These are phyloP conservation scores for Drosophila ficusphila DNA, from an alignment of 1,140 invertebrate species.

Conservation along the genomic window DNA sequence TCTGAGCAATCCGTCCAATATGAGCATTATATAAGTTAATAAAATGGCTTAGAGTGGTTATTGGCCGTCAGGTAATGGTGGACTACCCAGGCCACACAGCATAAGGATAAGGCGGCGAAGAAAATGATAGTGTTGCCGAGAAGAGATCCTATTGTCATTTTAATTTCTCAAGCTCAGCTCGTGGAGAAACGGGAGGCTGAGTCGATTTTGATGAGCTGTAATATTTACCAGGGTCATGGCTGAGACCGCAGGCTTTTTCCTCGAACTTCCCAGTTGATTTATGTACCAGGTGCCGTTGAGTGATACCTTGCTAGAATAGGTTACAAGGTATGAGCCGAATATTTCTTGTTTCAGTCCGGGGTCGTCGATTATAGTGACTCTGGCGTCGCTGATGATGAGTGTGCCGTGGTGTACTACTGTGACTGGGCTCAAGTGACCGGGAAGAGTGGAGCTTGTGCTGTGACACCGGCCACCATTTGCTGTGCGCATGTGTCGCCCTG, in stretches of 20 bases:
- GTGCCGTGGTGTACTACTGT: not conserved
- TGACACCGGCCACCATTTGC: not conserved
- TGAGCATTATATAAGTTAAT: not conserved
- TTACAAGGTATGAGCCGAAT: not conserved
- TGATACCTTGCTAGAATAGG: not conserved
- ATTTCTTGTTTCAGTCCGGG: too few species aligned
- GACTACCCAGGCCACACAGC: too few species aligned
- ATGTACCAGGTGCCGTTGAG: not conserved
- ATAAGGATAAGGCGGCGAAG: too few species aligned
- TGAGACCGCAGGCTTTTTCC: not conserved
- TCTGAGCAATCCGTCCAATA: not conserved
- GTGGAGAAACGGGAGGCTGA: not conserved
- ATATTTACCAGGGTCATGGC: not conserved
- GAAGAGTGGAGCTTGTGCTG: not conserved
- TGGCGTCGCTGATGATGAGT: conserved; percentile 1
- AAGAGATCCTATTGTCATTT: too few species aligned
- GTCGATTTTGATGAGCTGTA: not conserved
- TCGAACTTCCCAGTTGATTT: not conserved
- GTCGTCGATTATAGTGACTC: too few species aligned
- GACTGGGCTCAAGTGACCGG: not conserved
- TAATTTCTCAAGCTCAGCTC: conserved; percentile 2
- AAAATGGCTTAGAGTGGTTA: too few species aligned
- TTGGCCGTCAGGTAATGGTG: too few species aligned
- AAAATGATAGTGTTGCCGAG: too few species aligned
- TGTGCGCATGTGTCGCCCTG: not conserved